phyloP scores from a whole-genome alignment of 2,113 vertebrate species.

The Corythaeola cristata region DNA sequence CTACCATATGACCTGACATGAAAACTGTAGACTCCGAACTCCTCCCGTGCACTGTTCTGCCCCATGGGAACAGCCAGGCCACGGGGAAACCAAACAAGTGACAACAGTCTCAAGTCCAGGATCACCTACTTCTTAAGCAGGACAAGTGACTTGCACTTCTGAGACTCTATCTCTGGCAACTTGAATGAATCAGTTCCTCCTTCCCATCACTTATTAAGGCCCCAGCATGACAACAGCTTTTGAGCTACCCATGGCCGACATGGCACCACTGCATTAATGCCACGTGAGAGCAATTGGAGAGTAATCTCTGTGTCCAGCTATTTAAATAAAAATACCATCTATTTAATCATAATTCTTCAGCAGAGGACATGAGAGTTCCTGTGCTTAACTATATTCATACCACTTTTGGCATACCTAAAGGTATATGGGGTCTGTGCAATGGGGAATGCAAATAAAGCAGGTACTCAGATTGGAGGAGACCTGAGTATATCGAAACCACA shows the following conservation, averaged over 20 bases:
- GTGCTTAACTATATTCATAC: neutral
- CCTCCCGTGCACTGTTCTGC: neutral
- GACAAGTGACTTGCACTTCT: neutral
- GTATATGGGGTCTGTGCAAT: neutral
- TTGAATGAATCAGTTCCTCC: neutral
- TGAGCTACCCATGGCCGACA: neutral
- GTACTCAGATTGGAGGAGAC: neutral
- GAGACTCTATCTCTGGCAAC: neutral
- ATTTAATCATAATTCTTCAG: neutral
- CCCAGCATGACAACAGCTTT: neutral
- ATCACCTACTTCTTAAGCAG: neutral
- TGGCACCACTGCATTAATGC: neutral
- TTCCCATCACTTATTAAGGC: neutral
- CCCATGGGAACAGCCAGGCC: neutral
- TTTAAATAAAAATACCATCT: neutral
- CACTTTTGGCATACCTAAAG: neutral
- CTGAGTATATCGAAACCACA: neutral
- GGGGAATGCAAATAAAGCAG: neutral
- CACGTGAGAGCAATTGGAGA: accelerated
- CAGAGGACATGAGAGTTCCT: neutral
- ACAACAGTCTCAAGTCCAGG: neutral
- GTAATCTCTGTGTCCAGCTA: neutral
- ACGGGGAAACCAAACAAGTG: accelerated
- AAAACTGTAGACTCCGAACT: neutral
- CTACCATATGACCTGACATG: neutral